These are phyloP conservation scores for Puntigrus tetrazona DNA, from an alignment of 2,113 vertebrate genomes.

Conservation along the genomic window DNA sequence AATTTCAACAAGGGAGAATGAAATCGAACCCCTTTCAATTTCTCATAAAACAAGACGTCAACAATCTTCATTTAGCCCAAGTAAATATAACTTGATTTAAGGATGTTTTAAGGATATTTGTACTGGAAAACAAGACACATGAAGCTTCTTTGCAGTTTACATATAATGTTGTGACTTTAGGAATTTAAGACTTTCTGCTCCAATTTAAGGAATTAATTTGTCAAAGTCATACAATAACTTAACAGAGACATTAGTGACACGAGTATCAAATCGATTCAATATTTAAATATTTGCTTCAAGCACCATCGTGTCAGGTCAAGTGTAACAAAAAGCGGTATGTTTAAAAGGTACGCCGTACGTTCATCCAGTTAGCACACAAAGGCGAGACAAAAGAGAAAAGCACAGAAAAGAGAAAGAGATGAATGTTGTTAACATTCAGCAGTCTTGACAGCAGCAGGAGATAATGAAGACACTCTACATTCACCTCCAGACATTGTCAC, in stretches of 20 bases:
- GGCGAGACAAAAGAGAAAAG: neutral
- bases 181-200: neutral
- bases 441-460: slow-evolving; percentile 10
- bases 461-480: slow-evolving; percentile 20
- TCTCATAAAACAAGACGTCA: neutral
- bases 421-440: slow-evolving; percentile 22
- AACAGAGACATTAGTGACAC: neutral
- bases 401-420: neutral
- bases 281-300: neutral
- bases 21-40: neutral
- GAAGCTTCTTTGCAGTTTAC: neutral
- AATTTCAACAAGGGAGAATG: neutral
- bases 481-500: slow-evolving; percentile 31
- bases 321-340: neutral
- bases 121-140: neutral
- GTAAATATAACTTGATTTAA: neutral
- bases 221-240: neutral
- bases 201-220: neutral
- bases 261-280: neutral
- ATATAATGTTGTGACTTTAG: neutral
- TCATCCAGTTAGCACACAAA: neutral
- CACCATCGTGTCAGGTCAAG: neutral
- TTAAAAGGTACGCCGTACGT: neutral
- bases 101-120: neutral
- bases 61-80: neutral